Conservation (phyloP, 2,797 vertebrate genomes). For the Peromyscus melanophrys region DNA sequence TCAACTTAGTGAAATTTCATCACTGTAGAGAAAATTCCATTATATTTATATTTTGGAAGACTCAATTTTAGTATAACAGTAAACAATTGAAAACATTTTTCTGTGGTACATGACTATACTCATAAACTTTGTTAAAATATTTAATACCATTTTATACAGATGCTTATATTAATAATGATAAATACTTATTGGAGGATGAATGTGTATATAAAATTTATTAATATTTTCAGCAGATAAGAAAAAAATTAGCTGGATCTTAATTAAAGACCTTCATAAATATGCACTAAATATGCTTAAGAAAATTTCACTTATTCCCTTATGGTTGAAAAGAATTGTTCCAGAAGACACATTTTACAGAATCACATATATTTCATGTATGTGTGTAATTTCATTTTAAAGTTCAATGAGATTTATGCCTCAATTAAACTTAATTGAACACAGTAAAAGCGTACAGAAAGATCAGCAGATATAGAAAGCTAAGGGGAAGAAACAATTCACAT, state of each 20-base stretch:
- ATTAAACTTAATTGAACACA: constrained; percentile 73
- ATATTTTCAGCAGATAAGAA: constrained; percentile 55
- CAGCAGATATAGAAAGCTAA: constrained; percentile 30
- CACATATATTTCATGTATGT: constrained; percentile 64
- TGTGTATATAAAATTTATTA: constrained; percentile 60
- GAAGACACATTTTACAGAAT: constrained; percentile 44
- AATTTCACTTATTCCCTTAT: constrained; percentile 62
- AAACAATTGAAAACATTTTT: constrained; percentile 63
- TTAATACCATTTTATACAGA: constrained; percentile 33
- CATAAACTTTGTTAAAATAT: constrained; percentile 63
- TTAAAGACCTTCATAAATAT: constrained; percentile 74
- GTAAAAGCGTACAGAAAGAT: constrained; percentile 49
- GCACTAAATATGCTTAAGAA: constrained; percentile 71
- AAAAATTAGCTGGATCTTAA: constrained; percentile 68
- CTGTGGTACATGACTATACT: not conserved
- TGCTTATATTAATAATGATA: constrained; percentile 59
- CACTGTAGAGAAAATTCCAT: constrained; percentile 35
- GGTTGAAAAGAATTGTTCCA: constrained; percentile 68
- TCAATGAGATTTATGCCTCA: constrained; percentile 72
- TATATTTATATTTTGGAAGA: not conserved
- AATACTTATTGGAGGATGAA: constrained; percentile 57
- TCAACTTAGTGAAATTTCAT: constrained; percentile 2
- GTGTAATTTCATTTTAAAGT: constrained; percentile 71
- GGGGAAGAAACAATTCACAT: not conserved
- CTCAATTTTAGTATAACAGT: constrained; percentile 36